Base-by-base conservation (phyloP, 1,140 invertebrate genomes). In the Drosophila bifasciata region DNA sequence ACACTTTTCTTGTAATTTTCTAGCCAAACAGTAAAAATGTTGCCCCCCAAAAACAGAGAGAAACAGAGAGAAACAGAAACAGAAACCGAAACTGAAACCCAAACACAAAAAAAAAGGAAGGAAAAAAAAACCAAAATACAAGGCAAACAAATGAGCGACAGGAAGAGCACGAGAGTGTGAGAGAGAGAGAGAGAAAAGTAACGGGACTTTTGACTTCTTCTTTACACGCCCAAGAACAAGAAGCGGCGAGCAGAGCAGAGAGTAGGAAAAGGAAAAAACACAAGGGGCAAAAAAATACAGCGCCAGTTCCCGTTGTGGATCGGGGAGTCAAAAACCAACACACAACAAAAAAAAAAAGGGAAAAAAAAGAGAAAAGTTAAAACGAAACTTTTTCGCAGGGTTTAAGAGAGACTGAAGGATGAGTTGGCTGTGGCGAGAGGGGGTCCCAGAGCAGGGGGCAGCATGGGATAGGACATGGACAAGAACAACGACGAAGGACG, bases 1-100 rank as follows among this genome's bases (percentile, higher is more conserved):
- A 67, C 77, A 73, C 77, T 83, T 88, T 86, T 88, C 78, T 86
- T 86, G 83, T 86, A 88, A 88, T 86, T 86, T 86, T 83, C 83
- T 78, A 83, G 83, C 83, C 78, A 86, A 85, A 85, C 72, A 88
- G 49, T 74, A 72, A 68, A 69, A 69, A 48, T 67, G 64, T 67
- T 67, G 48, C 61, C 63, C 63, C 32, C 32, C 11, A 13, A 13
- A 13, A 13, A 28, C 28, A 28, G 28, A 36, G 13, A 36, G 32
- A 36, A 11, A 36, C 9, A 36, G 45, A 64, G 56, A n/a, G n/a
- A n/a, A n/a, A n/a, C n/a, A n/a, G n/a, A 61, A 43, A 39, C 7
- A 23, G 50, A 36, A 53, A 45, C 23, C 59, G 57, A 64, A 58
- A 67, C 62, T 51, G 49, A 58, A 23, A 49, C 53, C 45, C 28